phyloP scores from a whole-genome alignment of 2,113 vertebrate genomes.

The Lampris incognitus region DNA sequence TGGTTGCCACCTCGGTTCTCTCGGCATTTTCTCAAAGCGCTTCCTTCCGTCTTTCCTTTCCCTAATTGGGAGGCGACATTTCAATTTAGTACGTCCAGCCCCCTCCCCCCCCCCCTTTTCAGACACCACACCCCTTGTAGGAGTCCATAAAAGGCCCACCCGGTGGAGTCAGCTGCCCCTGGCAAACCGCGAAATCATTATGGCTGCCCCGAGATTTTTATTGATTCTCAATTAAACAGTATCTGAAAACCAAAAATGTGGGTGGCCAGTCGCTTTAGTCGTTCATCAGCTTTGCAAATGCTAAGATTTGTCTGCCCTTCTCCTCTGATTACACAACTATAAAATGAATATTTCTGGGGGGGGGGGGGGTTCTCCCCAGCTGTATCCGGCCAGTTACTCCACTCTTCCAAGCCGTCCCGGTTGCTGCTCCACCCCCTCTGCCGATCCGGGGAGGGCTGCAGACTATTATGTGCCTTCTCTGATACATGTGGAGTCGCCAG shows the following conservation, averaged over 20 bases:
- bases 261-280: no score
- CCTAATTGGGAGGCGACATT: slow-evolving; percentile 23
- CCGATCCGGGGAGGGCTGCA: no score
- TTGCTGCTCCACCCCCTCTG: no score
- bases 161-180: slow-evolving; percentile 33
- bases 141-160: slow-evolving; percentile 57
- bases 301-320: no score
- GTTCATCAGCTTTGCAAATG: no score
- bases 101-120: slow-evolving; percentile 34
- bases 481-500: no score
- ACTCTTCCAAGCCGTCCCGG: no score
- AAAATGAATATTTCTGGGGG: no score
- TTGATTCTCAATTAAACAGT: slow-evolving; percentile 45
- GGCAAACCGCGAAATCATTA: background rate
- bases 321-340: no score
- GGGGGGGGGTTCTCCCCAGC: no score
- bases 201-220: slow-evolving; percentile 23
- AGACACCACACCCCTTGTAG: slow-evolving; percentile 38
- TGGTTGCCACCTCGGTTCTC: slow-evolving; percentile 20
- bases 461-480: no score
- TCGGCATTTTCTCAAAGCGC: slow-evolving; percentile 34
- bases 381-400: no score
- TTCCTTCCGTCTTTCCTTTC: slow-evolving; percentile 30
- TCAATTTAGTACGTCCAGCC: slow-evolving; percentile 13
- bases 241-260: slow-evolving; percentile 49